Evolutionary conservation across 2,888 invertebrate genomes (phyloP).

Genomic region (Phlogophora meticulosa): DNA sequence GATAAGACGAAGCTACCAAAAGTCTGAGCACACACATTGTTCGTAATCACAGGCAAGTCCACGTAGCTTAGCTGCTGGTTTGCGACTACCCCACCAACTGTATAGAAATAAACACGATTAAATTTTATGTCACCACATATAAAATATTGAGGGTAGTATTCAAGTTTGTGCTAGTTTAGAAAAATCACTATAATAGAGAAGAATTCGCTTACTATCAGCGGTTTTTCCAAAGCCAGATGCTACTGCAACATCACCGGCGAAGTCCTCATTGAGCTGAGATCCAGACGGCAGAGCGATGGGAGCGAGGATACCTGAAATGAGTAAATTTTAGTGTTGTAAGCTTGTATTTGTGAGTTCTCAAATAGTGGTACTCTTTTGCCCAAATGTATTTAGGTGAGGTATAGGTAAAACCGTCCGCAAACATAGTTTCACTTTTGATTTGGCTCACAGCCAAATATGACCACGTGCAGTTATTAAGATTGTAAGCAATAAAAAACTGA

Average conservation of each 20-base stretch:
- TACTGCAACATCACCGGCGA: constrained; percentile 66
- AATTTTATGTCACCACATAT: background rate
- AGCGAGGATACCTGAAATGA: constrained; percentile 1
- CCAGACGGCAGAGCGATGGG: constrained; percentile 71
- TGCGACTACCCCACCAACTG: constrained; percentile 3
- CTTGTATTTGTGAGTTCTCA: background rate
- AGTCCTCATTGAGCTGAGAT: constrained; percentile 65
- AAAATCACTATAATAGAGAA: background rate
- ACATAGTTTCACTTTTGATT: too few species aligned
- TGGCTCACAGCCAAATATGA: too few species aligned
- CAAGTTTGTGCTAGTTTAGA: too few species aligned
- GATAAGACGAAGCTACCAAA: constrained; percentile 71
- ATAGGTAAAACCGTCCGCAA: too few species aligned
- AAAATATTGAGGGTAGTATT: background rate
- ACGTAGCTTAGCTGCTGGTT: constrained; percentile 25
- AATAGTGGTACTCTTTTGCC: background rate
- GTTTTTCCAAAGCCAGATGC: constrained; percentile 79
- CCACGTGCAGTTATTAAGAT: too few species aligned
- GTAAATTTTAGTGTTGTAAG: constrained; percentile 27
- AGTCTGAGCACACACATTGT: constrained; percentile 63
- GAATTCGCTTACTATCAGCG: constrained; percentile 8
- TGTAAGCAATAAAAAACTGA: too few species aligned
- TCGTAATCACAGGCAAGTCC: constrained; percentile 72
- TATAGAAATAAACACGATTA: background rate
- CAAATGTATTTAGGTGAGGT: too few species aligned